A percentile compares a stretch with the other conserved stretches of the same genome.
phyloP scores from a whole-genome alignment of 2,113 vertebrate species.

The Oriolus oriolus region DNA sequence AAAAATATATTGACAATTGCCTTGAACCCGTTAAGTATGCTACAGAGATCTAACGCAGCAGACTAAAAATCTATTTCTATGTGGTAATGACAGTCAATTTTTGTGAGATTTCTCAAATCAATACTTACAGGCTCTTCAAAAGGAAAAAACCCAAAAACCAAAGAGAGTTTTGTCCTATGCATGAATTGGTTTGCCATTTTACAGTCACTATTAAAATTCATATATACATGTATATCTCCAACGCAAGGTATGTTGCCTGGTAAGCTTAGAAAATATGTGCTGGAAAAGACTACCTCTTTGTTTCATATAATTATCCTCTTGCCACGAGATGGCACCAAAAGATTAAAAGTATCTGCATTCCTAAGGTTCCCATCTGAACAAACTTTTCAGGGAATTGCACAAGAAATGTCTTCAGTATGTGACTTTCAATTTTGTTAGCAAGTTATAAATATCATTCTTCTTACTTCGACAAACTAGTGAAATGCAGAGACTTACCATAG shows the following conservation, averaged over 20 bases:
- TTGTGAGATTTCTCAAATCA: background rate
- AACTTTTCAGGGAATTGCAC: background rate
- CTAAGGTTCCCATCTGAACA: background rate
- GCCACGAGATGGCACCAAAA: constrained; percentile 75
- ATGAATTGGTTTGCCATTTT: background rate
- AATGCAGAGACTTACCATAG: background rate
- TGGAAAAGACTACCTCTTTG: background rate
- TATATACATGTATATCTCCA: background rate
- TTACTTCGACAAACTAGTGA: background rate
- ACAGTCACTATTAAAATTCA: background rate
- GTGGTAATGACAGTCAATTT: background rate
- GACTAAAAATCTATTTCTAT: constrained; percentile 26
- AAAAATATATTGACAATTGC: background rate
- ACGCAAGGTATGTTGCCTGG: background rate
- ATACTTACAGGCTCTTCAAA: background rate
- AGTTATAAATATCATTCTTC: background rate
- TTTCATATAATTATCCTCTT: background rate
- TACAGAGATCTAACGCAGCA: background rate
- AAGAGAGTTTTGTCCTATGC: background rate
- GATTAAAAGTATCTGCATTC: constrained; percentile 7
- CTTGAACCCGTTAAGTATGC: background rate
- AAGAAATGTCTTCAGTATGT: background rate
- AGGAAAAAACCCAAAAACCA: background rate
- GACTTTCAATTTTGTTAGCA: background rate
- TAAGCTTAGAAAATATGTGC: background rate